A percentile compares a stretch with the other conserved stretches of the same genome.
Evolutionary conservation across 92 coral and sea anemone species (phyloP).

Genomic region (Meandrina meandrites): DNA sequence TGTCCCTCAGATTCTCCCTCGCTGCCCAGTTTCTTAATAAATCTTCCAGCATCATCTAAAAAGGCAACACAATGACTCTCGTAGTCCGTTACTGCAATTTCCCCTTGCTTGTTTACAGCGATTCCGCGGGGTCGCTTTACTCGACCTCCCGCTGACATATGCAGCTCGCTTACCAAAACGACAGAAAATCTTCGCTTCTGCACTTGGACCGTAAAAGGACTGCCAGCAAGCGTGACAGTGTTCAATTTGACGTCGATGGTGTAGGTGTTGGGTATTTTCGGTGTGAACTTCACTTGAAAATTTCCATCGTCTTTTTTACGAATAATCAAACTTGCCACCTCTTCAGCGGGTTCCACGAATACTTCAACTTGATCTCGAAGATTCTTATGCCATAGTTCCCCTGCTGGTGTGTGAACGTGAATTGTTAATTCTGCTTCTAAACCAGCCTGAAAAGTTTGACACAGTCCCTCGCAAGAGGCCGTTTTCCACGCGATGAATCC

Average conservation of each 20-base stretch:
- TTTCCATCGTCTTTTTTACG: neutral
- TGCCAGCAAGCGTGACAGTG: neutral
- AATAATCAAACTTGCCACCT: neutral
- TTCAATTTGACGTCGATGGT: neutral
- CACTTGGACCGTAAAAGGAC: neutral
- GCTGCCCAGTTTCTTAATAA: neutral
- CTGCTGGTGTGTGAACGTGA: neutral
- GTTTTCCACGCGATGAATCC: neutral
- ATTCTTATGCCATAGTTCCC: neutral
- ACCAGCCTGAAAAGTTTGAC: slow-evolving; percentile 3
- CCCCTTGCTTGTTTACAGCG: neutral
- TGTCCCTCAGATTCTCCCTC: neutral
- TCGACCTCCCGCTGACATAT: neutral
- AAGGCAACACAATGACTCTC: neutral
- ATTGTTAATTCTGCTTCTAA: neutral
- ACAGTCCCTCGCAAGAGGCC: neutral
- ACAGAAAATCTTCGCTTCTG: neutral
- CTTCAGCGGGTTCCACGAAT: neutral
- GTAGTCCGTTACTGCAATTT: neutral
- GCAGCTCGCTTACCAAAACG: neutral
- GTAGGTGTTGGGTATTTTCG: neutral
- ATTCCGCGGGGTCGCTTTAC: neutral
- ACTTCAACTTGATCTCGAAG: neutral
- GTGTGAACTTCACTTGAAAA: neutral
- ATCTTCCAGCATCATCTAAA: neutral